Conservation (phyloP, 1,140 invertebrate species). For the Aphelinus certus region DNA sequence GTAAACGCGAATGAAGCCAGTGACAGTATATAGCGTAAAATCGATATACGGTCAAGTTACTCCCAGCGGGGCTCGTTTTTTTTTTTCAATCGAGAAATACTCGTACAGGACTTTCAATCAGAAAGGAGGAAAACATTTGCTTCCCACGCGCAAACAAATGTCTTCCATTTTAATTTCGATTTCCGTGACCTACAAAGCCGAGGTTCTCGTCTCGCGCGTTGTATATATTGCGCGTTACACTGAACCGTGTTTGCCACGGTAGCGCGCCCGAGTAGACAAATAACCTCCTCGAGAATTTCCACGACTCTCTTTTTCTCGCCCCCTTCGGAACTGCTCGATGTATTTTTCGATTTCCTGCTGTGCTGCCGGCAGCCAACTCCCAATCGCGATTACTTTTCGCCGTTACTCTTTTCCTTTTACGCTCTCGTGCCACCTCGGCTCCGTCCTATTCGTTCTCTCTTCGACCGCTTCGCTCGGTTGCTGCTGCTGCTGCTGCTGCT, state of each 20-base stretch:
- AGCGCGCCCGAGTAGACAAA: background rate
- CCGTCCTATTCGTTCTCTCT: background rate
- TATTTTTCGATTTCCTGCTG: conserved; percentile 19
- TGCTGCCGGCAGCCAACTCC: background rate
- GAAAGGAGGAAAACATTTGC: background rate
- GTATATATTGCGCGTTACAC: background rate
- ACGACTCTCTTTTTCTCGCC: background rate
- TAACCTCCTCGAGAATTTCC: conserved; percentile 19
- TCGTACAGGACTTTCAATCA: background rate
- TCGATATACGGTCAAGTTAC: too few species aligned
- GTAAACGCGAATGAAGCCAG: too few species aligned
- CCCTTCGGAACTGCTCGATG: background rate
- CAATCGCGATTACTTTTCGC: background rate
- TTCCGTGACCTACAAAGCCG: conserved; percentile 11
- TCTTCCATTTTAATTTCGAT: conserved; percentile 20
- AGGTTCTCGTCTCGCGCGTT: background rate
- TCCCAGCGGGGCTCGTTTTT: background rate
- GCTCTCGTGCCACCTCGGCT: background rate
- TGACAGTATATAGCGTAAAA: too few species aligned
- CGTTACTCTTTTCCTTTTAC: conserved; percentile 3
- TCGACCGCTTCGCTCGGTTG: background rate
- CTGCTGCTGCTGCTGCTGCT: conserved; percentile 2
- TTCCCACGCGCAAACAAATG: background rate
- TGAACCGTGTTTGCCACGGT: too few species aligned
- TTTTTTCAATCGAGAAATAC: conserved; percentile 2